Conservation (phyloP, 2,113 vertebrate species). For the Manacus vitellinus region DNA sequence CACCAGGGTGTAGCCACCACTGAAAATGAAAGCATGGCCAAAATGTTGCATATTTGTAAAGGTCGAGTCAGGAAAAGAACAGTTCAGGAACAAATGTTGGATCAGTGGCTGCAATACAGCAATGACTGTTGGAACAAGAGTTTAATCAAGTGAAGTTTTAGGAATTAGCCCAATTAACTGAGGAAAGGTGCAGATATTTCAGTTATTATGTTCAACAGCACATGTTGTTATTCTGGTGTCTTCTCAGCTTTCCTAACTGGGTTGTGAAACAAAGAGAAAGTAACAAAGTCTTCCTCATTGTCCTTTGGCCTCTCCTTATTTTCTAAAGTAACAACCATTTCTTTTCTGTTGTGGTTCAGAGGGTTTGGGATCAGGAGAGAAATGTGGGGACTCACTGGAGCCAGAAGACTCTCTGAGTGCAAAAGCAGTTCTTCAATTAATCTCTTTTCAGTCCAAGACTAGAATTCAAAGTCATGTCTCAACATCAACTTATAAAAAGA, state of each 20-base stretch:
- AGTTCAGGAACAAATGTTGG: not conserved
- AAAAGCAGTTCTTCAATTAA: not conserved
- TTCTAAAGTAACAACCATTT: not conserved
- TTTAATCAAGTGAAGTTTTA: not conserved
- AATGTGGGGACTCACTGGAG: not conserved
- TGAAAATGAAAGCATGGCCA: not conserved
- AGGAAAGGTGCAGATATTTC: not conserved
- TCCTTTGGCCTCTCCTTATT: not conserved
- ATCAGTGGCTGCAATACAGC: not conserved
- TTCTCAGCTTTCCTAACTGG: not conserved
- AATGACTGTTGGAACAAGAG: not conserved
- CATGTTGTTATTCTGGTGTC: not conserved
- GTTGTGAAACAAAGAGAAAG: not conserved
- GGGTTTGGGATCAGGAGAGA: not conserved
- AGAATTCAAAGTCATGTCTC: not conserved
- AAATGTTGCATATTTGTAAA: conserved; percentile 21
- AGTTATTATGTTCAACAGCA: not conserved
- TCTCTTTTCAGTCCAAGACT: not conserved
- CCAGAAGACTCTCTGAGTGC: not conserved
- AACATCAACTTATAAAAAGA: not conserved
- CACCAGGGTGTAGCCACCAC: not conserved
- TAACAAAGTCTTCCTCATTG: not conserved
- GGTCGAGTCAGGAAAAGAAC: conserved; percentile 16
- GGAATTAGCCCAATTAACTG: not conserved
- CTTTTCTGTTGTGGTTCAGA: not conserved